Evolutionary conservation across 2,113 vertebrate genomes (phyloP).

Genomic region (Nycticryphes semicollaris): DNA sequence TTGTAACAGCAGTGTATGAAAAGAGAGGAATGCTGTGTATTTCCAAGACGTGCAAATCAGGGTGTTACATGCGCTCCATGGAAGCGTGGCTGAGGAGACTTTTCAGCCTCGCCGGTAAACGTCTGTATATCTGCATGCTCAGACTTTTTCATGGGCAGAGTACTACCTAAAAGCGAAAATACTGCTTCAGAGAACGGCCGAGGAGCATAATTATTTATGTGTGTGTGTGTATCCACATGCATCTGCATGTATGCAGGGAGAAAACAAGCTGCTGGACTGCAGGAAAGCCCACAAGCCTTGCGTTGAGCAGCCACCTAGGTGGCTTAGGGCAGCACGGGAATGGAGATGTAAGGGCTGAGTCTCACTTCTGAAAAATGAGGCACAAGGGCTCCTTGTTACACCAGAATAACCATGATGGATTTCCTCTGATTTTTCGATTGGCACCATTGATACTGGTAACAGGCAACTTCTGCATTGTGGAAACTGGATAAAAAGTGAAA

Average conservation of each 20-base stretch:
- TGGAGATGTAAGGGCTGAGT: background rate
- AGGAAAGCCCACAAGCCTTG: background rate
- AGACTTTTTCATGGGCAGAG: background rate
- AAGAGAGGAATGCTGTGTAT: background rate
- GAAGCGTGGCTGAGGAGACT: background rate
- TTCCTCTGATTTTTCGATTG: background rate
- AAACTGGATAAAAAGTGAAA: background rate
- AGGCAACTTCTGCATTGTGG: background rate
- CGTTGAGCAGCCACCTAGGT: rapidly evolving
- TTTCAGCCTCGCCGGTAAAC: background rate
- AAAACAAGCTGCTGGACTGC: background rate
- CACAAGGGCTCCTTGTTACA: background rate
- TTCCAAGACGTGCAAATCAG: background rate
- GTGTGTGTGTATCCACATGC: background rate
- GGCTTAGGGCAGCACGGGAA: background rate
- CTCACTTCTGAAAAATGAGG: slow-evolving; percentile 33
- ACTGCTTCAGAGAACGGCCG: background rate
- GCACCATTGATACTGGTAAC: background rate
- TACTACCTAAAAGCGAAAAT: background rate
- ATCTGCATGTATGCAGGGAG: background rate
- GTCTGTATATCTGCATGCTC: background rate
- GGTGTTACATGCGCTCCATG: rapidly evolving
- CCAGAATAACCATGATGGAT: slow-evolving; percentile 20
- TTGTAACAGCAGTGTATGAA: background rate
- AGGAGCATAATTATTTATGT: background rate